phyloP scores from a whole-genome alignment of 2,113 vertebrate genomes.

The Lipotes vexillifer region DNA sequence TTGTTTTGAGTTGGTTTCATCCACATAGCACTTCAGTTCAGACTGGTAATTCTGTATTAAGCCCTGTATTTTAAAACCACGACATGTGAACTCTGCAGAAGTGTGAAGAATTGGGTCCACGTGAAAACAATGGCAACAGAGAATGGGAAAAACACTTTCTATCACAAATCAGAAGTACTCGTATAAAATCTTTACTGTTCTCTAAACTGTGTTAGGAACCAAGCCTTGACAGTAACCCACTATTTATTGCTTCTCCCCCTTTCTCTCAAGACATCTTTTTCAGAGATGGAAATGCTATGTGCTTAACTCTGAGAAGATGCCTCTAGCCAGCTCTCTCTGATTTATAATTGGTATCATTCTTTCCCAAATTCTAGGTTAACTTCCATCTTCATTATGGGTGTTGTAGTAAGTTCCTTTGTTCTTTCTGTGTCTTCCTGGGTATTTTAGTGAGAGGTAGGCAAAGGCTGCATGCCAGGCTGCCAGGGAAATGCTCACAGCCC shows the following conservation, averaged over 20 bases:
- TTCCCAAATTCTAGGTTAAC: not conserved
- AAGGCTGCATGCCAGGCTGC: not conserved
- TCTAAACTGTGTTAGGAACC: not conserved
- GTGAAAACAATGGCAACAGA: not conserved
- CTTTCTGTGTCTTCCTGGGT: not conserved
- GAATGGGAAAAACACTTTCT: not conserved
- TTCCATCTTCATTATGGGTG: not conserved
- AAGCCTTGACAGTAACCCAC: not conserved
- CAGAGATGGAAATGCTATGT: not conserved
- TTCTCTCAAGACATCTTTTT: not conserved
- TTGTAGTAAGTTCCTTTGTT: not conserved
- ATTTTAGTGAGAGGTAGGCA: not conserved
- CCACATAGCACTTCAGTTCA: not conserved
- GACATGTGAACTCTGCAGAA: not conserved
- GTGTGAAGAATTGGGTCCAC: not conserved
- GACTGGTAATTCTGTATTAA: not conserved
- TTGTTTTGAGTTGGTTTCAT: not conserved
- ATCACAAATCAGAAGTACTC: not conserved
- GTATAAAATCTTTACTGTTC: not conserved
- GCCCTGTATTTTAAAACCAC: not conserved
- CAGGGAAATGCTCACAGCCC: not conserved
- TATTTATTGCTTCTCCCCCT: not conserved
- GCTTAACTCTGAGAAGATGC: not conserved
- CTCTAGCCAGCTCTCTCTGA: not conserved
- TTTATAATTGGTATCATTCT: not conserved